phyloP scores from a whole-genome alignment of 2,888 invertebrate genomes.

The Coelogynopora nodosa region DNA sequence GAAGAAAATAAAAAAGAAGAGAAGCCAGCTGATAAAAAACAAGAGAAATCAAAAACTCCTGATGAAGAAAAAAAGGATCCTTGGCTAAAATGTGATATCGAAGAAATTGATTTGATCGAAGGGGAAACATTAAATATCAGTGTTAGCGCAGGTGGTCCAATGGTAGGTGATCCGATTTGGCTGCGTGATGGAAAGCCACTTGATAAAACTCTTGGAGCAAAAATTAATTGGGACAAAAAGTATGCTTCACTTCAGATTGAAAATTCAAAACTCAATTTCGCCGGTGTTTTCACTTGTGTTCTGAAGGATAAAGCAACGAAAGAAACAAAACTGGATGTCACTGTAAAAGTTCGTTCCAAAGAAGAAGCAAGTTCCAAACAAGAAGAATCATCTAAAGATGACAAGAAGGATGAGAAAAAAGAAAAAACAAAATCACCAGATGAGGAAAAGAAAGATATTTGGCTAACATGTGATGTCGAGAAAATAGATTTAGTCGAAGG shows the following conservation, averaged over 20 bases:
- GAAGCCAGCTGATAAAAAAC: background rate
- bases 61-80: background rate
- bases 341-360: background rate
- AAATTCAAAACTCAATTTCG: background rate
- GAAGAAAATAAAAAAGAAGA: background rate
- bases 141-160: constrained; percentile 15
- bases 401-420: background rate
- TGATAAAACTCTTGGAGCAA: background rate
- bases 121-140: constrained; percentile 38
- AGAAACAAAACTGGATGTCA: background rate
- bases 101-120: constrained; percentile 39
- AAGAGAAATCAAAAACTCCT: background rate
- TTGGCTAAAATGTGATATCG: constrained; percentile 33
- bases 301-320: constrained; percentile 1
- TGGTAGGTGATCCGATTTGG: background rate
- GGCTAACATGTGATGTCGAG: constrained; percentile 29
- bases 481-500: constrained; percentile 40
- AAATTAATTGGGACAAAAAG: background rate
- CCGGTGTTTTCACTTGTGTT: constrained; percentile 1
- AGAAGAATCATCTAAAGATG: too few species aligned
- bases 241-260: background rate
- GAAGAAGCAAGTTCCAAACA: too few species aligned
- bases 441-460: background rate
- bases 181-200: background rate
- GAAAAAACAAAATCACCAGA: background rate